Percentiles rank a stretch among this genome's conserved stretches.
phyloP scores from a whole-genome alignment of 92 coral and sea anemone species.

The Actinernus sp. region DNA sequence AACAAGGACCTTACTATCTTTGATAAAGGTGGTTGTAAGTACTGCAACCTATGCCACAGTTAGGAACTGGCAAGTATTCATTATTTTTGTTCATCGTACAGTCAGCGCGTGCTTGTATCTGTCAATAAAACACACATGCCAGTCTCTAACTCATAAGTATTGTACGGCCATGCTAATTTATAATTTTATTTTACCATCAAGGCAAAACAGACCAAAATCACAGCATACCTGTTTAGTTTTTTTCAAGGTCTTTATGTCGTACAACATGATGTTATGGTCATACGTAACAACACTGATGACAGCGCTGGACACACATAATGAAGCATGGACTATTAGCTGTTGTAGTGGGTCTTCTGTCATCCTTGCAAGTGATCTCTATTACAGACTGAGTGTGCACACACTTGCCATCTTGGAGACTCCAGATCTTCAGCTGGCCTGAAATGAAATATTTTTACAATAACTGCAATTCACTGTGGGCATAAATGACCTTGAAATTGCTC shows the following conservation, averaged over 20 bases:
- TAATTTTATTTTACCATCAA: no score
- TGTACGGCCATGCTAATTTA: no score
- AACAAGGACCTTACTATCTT: no score
- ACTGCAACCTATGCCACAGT: no score
- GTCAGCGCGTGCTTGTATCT: no score
- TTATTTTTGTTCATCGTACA: no score
- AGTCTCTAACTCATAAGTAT: no score
- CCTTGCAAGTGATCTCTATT: slow-evolving; percentile 2
- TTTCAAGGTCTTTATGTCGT: slow-evolving; percentile 75
- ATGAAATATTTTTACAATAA: not conserved
- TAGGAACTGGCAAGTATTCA: no score
- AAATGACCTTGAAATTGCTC: no score
- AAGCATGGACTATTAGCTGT: slow-evolving; percentile 69
- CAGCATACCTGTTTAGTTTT: slow-evolving; percentile 75
- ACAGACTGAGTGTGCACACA: slow-evolving; percentile 66
- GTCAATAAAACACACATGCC: no score
- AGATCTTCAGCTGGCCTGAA: slow-evolving; percentile 81
- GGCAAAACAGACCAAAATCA: not conserved
- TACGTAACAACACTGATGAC: slow-evolving; percentile 80
- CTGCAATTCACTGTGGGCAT: no score
- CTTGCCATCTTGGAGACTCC: slow-evolving; percentile 77
- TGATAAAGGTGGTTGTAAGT: no score
- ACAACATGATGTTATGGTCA: slow-evolving; percentile 89
- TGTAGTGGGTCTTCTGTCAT: slow-evolving; percentile 3
- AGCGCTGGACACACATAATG: slow-evolving; percentile 53